Percentiles rank a stretch among this genome's conserved stretches.
Evolutionary conservation across 2,113 vertebrate species (phyloP).

Genomic region (Phylloscopus trochiloides): DNA sequence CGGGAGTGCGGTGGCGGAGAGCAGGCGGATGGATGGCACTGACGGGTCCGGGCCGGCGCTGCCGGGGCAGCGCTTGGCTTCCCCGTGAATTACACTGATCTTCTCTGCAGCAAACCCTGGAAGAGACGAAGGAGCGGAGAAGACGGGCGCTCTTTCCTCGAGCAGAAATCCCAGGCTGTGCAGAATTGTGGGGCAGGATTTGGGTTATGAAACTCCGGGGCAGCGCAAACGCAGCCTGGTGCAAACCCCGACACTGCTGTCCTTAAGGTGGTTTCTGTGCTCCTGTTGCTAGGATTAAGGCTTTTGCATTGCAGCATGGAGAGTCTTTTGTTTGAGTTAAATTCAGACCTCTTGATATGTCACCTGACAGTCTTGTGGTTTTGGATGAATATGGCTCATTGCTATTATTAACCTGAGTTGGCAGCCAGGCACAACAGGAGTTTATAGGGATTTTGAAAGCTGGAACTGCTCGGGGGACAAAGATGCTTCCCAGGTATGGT

Average conservation of each 20-base stretch:
- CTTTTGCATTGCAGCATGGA: constrained; percentile 69
- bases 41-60: neutral
- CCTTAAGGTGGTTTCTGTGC: constrained; percentile 22
- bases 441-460: constrained; percentile 72
- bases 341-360: constrained; percentile 77
- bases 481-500: constrained; percentile 81
- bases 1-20: neutral
- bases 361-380: constrained; percentile 95
- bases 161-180: constrained; percentile 1
- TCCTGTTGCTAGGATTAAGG: constrained; percentile 52
- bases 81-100: neutral
- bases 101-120: neutral
- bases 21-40: constrained; percentile 46
- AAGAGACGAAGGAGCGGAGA: constrained; percentile 9
- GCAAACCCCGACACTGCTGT: neutral
- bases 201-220: constrained; percentile 22
- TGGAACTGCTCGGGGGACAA: constrained; percentile 72
- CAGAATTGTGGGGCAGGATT: constrained; percentile 1
- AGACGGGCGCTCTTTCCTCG: neutral
- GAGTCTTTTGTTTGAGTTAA: constrained; percentile 79
- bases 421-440: constrained; percentile 74
- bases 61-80: constrained; percentile 15
- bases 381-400: constrained; percentile 88
- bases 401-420: constrained; percentile 89
- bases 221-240: neutral